Evolutionary conservation across 2,113 vertebrate genomes (phyloP).

Genomic region (Propithecus coquereli): DNA sequence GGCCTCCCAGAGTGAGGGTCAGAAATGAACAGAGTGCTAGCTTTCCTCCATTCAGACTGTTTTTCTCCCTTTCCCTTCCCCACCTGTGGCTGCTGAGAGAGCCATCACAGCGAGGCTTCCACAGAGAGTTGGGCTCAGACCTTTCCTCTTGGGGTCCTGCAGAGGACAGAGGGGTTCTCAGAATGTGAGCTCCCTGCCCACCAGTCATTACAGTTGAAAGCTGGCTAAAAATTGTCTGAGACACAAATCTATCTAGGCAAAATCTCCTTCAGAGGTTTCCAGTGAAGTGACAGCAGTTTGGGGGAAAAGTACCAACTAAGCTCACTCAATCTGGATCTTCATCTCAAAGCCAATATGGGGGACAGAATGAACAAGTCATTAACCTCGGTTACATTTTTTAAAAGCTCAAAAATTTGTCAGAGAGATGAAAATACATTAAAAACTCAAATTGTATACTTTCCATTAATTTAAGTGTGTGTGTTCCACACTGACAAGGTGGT

Average conservation of each 20-base stretch:
- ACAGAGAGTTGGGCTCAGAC: too few species aligned
- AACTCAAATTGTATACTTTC: neutral
- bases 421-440: neutral
- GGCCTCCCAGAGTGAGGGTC: too few species aligned
- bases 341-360: neutral
- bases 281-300: neutral
- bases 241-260: neutral
- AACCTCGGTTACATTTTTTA: neutral
- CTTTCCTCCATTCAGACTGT: too few species aligned
- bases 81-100: too few species aligned
- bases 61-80: too few species aligned
- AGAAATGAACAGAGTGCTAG: too few species aligned
- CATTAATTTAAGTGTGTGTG: neutral
- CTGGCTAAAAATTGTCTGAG: neutral
- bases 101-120: too few species aligned
- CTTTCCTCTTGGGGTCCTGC: too few species aligned
- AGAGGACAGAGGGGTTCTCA: too few species aligned
- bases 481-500: neutral
- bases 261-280: neutral
- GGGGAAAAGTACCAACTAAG: neutral
- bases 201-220: neutral
- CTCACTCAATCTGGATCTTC: neutral
- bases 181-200: too few species aligned
- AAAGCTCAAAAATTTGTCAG: neutral
- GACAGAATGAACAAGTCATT: neutral